Base-by-base conservation (phyloP, 2,113 vertebrate genomes). In the Rhombomys opimus region DNA sequence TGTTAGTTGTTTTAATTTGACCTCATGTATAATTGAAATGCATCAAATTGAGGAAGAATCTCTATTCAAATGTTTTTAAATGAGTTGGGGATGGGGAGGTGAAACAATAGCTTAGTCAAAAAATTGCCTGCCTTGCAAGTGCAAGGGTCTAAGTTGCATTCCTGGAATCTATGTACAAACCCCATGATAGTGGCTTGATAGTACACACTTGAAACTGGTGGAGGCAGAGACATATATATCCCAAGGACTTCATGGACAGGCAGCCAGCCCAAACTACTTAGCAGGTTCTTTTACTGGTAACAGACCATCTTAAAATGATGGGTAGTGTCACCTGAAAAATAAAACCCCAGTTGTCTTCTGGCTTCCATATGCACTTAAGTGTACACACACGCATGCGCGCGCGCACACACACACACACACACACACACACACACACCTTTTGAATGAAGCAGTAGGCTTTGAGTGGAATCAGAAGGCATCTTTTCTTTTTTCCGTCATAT, bases 1-100 rank as follows among this genome's bases (percentile, higher is more conserved):
- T 77, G 15, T 68, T 41, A 95, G 77, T 95, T 72, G 82, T 91
- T 93, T 94, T 82, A 68, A 76, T 65, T 67, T 27, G 17, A 72
- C 70, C 88, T 82, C 10, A 30, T 67, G 11, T 32, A 52, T 59
- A 88, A 50, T 27, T 80, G 23, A 94, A 94, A 46, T 54, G 46
- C 46, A 41, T 15, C 2, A 18, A 85, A 50, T 89, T 82, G 54
- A 11, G n/a, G 5, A 81, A 76, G 4, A 81, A 20, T 41, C 63
- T 94, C 87, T 52, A 93, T 52, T 87, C 76, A 77, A 67, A 70
- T 1, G n/a, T 73, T 54, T 93, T 88, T 22, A 2, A n/a, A 35
- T n/a, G 32, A n/a, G 84, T 68, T 13, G 30, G 63, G 10, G 30
- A 35, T 7, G 30, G 2, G 5, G 38, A 85, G 25, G 20, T 65